Evolutionary conservation across 1,140 invertebrate species (phyloP).

Genomic region (Oppia nitens): DNA sequence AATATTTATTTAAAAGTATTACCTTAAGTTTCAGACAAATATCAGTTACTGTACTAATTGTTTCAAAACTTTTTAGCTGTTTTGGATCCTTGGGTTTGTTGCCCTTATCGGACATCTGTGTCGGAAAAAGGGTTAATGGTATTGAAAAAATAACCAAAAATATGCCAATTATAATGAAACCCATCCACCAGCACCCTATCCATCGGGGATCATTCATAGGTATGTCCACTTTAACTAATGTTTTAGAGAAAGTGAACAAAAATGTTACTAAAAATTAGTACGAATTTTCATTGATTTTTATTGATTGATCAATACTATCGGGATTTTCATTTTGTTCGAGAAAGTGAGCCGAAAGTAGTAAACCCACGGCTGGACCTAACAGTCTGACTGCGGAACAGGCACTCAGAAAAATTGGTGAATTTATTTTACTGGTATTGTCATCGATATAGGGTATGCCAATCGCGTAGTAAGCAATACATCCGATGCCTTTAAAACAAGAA

Average conservation of each 20-base stretch:
- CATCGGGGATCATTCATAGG: conserved; percentile 25
- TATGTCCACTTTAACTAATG: not conserved
- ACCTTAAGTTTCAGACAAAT: no score
- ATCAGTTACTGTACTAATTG: no score
- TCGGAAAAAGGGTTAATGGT: conserved; percentile 21
- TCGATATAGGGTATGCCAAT: conserved; percentile 26
- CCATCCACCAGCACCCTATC: conserved; percentile 40
- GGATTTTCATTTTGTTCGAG: conserved; percentile 22
- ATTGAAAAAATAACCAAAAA: conserved; percentile 18
- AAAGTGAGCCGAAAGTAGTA: conserved; percentile 18
- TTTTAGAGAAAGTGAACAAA: no score
- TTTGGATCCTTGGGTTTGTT: not conserved
- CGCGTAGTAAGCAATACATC: conserved; percentile 20
- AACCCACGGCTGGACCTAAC: conserved; percentile 21
- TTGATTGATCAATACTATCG: conserved; percentile 2
- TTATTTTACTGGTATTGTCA: conserved; percentile 26
- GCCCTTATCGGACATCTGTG: conserved; percentile 11
- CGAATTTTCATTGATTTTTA: conserved; percentile 1
- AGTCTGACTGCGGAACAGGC: conserved; percentile 30
- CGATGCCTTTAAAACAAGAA: no score
- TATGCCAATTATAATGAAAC: conserved; percentile 21
- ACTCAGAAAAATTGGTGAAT: conserved; percentile 23
- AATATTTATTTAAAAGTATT: no score
- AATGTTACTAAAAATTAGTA: no score
- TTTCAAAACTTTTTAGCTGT: no score